Base-by-base conservation (phyloP, 2,113 vertebrate genomes). In the Stigmatopora nigra region DNA sequence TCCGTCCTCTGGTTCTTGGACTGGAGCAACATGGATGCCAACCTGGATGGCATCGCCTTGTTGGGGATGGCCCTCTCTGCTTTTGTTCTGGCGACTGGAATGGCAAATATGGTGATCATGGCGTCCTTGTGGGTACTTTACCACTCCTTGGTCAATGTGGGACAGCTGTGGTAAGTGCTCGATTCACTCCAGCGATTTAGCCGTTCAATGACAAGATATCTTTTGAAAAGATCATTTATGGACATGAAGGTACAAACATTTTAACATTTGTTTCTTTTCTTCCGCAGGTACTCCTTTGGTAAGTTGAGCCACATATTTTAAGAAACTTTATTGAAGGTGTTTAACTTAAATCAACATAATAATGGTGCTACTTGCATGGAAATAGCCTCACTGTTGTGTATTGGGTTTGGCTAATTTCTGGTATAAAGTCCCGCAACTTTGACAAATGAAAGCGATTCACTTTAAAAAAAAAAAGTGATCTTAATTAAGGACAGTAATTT, bases 31-130 rank as follows among this genome's bases (percentile, higher is more conserved):
- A 95, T 96, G 93, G 91, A 98, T 52, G 61, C 82, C 77, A 88
- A 88, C 89, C 83, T 99, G 82, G 94, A 96, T 0, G 38, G 51
- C 67, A 82, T 97, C 0, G 92, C 95, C 1, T 53, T 94, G 63
- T 44, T 74, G 0, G 97, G 97, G 15, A 73, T 97, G 88, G 86
- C 70, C 0, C 10, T 89, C 61, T 94, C 96, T 0, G 82, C 84
- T 0, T 93, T 93, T 1, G 80, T 98, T 13, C 52, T 94, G 71
- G 8, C 94, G n/a, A 82, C 86, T 0, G 95, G 95, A 45, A 92
- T 87, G 52, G 94, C 95, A 70, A 99, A 97, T 70, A 92, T 98
- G 93, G 19, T 95, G 5, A 88, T 99, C 80, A 98, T 98, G 97
- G 62, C 47, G 9, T 4, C 79, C 0, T 89, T 99, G 48, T 99